Percentiles rank a stretch among this genome's conserved stretches.
phyloP scores from a whole-genome alignment of 1,140 invertebrate genomes.

The Ptiloglossa arizonensis region DNA sequence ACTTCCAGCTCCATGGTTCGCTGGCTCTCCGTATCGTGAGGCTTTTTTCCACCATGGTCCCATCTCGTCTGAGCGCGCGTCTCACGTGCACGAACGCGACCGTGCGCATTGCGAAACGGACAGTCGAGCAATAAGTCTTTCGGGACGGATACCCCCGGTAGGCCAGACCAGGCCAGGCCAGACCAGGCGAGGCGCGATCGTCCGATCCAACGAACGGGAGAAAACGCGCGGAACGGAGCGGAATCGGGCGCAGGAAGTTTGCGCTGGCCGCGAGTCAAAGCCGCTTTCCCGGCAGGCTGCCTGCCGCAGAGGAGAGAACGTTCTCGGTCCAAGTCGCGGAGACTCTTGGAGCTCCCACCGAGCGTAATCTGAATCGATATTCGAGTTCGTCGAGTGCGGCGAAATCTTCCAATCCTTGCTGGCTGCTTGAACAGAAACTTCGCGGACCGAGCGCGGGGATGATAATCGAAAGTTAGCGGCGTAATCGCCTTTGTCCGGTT shows the following conservation, averaged over 20 bases:
- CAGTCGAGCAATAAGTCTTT: conserved; percentile 34
- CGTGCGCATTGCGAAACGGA: conserved; percentile 18
- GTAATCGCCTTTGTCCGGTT: conserved; percentile 18
- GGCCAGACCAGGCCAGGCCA: too few relatives aligned
- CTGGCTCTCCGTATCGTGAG: conserved; percentile 43
- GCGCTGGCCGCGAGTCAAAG: conserved; percentile 47
- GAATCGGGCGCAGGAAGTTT: conserved; percentile 51
- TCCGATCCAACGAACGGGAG: background rate
- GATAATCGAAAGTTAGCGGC: conserved; percentile 14
- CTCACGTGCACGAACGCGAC: conserved; percentile 20
- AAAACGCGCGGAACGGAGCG: conserved; percentile 37
- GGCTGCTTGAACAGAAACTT: background rate
- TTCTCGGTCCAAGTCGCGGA: conserved; percentile 59
- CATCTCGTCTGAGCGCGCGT: conserved; percentile 7
- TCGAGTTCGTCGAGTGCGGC: conserved; percentile 53
- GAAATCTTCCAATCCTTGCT: conserved; percentile 29
- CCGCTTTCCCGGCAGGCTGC: conserved; percentile 31
- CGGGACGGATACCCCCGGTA: conserved; percentile 8
- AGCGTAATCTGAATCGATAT: conserved; percentile 66
- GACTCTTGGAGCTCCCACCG: conserved; percentile 56
- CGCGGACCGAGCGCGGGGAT: background rate
- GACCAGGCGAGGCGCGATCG: conserved; percentile 30
- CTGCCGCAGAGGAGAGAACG: conserved; percentile 35
- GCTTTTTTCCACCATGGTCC: conserved; percentile 19
- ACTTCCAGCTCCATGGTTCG: conserved; percentile 51